Base-by-base conservation (phyloP, 2,888 invertebrate genomes). In the Saturnia pavonia region DNA sequence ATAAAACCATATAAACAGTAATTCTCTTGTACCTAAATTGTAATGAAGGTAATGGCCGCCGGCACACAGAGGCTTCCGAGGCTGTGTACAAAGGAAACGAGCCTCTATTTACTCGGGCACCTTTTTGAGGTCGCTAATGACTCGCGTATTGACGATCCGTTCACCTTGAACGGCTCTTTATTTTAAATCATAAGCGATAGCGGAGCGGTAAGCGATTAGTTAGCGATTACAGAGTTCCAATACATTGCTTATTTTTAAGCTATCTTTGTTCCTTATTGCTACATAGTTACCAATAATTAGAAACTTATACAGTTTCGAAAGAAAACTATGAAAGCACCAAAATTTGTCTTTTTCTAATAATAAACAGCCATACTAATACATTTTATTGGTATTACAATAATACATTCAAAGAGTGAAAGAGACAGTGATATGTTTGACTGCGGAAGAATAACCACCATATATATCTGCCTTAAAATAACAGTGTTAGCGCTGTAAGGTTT, bases 71-170 rank as follows among this genome's bases (percentile, higher is more conserved):
- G 66, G 67, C 70, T 70, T 42, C 67, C 54, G 54, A 67, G 54
- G 27, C 54, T 68, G 43, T 68, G 51, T 66, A 25, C 54, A 40
- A 66, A 70, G 68, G 34, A 69, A 71, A 68, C 45, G 67, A 67
- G 66, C 42, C 65, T 65, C 66, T 65, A 51, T 68, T 68, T 68
- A 68, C 68, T 54, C 66, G 65, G 25, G 70, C 75, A 78, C 76
- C 74, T 80, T 80, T 84, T 78, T 76, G 78, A 77, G 72, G 67
- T 71, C 78, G 80, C 81, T 89, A 87, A 89, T 88, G 86, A 87
- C 85, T 82, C 74, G 77, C 77, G 81, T 80, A 81, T 88, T 88
- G 88, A 89, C 83, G 87, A 88, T 90, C 86, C 91, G 79, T 90
- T 91, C 89, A 90, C 89, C 90, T 83, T 81, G 86, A 81, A 85